Percentiles rank a stretch among this genome's conserved stretches.
Evolutionary conservation across 1,140 invertebrate species (phyloP).

Genomic region (Carcinoscorpius rotundicauda): DNA sequence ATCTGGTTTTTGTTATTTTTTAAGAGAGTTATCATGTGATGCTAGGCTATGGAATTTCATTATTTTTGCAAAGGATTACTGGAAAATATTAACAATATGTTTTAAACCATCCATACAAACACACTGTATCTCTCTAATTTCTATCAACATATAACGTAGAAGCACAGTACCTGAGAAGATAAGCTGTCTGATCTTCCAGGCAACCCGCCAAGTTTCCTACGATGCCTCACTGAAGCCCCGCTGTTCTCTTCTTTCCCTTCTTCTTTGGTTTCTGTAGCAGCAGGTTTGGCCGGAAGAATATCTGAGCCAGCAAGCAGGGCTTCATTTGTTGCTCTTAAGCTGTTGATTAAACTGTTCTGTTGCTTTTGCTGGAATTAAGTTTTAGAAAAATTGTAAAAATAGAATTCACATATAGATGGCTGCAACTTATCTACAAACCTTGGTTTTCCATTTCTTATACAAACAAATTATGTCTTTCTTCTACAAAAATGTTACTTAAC

Average conservation of each 20-base stretch:
- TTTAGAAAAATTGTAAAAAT: neutral
- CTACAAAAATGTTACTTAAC: no score
- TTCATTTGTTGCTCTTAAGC: conserved; percentile 80
- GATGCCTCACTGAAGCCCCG: conserved; percentile 16
- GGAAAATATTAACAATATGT: no score
- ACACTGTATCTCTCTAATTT: no score
- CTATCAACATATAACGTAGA: neutral
- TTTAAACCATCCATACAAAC: no score
- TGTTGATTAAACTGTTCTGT: conserved; percentile 80
- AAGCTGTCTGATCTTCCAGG: conserved; percentile 52
- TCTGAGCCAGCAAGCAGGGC: conserved; percentile 34
- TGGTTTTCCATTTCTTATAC: no score
- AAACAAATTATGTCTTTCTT: no score
- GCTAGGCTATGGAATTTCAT: no score
- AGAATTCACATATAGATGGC: no score
- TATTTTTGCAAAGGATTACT: no score
- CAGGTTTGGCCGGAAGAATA: conserved; percentile 26
- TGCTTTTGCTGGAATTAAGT: conserved; percentile 50
- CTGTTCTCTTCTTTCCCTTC: conserved; percentile 30
- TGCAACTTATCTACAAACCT: no score
- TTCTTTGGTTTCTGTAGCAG: conserved; percentile 29
- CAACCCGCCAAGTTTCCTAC: conserved; percentile 16
- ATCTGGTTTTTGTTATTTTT: no score
- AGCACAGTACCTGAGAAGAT: conserved; percentile 28
- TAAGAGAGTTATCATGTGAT: no score